phyloP scores from a whole-genome alignment of 1,140 invertebrate species.

The Thereuonema tuberculata region DNA sequence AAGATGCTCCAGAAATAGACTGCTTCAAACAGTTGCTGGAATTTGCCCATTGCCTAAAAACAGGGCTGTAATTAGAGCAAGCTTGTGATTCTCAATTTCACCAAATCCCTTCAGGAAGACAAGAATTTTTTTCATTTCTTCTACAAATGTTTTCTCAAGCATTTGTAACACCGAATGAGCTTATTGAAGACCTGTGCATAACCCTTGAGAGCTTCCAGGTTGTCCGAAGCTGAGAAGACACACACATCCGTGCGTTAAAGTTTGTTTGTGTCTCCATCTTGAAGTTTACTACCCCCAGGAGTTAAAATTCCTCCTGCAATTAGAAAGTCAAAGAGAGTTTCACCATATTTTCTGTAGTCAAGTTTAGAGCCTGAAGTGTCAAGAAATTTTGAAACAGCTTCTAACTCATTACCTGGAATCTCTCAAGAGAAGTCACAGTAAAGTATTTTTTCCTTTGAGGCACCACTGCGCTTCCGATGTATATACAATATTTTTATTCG shows the following conservation, averaged over 20 bases:
- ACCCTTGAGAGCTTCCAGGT: conserved; percentile 72
- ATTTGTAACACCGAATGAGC: conserved; percentile 89
- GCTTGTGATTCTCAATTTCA: conserved; percentile 70
- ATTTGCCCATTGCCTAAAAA: conserved; percentile 79
- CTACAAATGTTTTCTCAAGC: conserved; percentile 94
- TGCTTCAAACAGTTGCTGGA: conserved; percentile 56
- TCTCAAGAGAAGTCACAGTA: too few species aligned
- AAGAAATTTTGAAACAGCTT: conserved; percentile 84
- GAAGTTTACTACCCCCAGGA: conserved; percentile 79
- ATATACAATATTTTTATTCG: too few species aligned
- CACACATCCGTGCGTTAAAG: conserved; percentile 68
- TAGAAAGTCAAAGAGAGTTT: conserved; percentile 92
- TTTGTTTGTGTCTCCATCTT: conserved; percentile 62
- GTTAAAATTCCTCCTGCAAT: conserved; percentile 88
- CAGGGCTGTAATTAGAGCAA: conserved; percentile 83
- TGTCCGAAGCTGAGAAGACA: conserved; percentile 57
- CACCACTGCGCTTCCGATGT: too few species aligned
- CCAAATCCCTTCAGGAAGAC: conserved; percentile 90
- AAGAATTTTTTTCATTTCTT: conserved; percentile 91
- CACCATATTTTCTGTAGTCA: conserved; percentile 93
- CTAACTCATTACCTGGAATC: conserved; percentile 76
- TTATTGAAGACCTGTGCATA: conserved; percentile 67
- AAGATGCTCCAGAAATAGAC: conserved; percentile 57
- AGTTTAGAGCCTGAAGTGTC: conserved; percentile 86
- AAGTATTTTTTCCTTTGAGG: too few species aligned